Conservation (phyloP, 2,888 invertebrate species). For the Andricus curvator region DNA sequence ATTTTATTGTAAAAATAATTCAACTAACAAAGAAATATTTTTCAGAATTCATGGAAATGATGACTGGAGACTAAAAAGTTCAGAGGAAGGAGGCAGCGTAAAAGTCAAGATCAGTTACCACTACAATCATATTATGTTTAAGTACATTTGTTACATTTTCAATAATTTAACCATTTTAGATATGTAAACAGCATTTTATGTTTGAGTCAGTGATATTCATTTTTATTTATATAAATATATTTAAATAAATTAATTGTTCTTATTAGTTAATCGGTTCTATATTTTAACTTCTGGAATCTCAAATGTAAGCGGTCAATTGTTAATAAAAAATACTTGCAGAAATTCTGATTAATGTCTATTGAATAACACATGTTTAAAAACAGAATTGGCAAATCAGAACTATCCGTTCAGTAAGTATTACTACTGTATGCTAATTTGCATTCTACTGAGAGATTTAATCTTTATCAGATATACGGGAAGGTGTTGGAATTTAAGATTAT, state of each 20-base stretch:
- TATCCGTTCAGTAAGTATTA: constrained; percentile 15
- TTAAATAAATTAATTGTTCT: neutral
- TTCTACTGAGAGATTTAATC: constrained; percentile 16
- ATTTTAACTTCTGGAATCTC: neutral
- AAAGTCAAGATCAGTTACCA: constrained; percentile 10
- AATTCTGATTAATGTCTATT: neutral
- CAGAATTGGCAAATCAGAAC: neutral
- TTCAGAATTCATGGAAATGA: constrained; percentile 90
- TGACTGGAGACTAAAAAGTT: constrained; percentile 85
- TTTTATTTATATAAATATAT: neutral
- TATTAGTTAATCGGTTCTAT: neutral
- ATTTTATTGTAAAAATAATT: neutral
- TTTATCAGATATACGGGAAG: neutral
- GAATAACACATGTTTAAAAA: neutral
- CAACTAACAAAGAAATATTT: constrained; percentile 18
- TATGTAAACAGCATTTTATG: neutral
- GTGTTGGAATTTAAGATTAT: neutral
- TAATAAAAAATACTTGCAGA: neutral
- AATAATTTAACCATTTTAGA: neutral
- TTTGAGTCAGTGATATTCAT: neutral
- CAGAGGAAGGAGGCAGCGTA: neutral
- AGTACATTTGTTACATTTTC: neutral
- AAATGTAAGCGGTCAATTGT: neutral
- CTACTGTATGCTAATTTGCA: constrained; percentile 27
- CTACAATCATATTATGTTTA: constrained; percentile 42